phyloP scores from a whole-genome alignment of 2,113 vertebrate genomes.

The Centropus bengalensis region DNA sequence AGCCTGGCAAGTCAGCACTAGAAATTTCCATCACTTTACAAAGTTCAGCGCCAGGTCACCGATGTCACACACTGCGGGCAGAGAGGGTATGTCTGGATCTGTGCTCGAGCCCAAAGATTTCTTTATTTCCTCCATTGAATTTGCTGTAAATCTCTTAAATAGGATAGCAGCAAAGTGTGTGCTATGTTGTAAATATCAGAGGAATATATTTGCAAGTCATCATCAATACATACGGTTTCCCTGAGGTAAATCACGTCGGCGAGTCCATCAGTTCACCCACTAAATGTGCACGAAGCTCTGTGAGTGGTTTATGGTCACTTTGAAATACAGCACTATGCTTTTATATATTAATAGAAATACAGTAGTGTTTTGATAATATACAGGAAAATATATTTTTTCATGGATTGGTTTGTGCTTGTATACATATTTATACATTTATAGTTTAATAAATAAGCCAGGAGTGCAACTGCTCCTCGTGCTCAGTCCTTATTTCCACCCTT shows the following conservation, averaged over 20 bases:
- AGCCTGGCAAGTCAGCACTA: background rate
- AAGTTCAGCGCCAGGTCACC: background rate
- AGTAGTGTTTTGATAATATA: background rate
- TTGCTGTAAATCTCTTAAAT: background rate
- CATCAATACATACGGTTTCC: background rate
- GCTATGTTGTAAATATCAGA: background rate
- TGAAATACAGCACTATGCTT: background rate
- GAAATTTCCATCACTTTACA: background rate
- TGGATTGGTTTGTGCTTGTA: background rate
- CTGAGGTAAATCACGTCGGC: background rate
- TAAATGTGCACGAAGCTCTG: background rate
- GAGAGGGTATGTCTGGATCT: background rate
- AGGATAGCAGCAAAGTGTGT: background rate
- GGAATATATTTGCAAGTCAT: background rate
- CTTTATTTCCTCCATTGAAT: background rate
- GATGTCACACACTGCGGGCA: background rate
- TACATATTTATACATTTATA: background rate
- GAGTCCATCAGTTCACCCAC: background rate
- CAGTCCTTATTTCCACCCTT: background rate
- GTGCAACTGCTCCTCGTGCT: fast-evolving
- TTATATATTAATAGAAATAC: background rate
- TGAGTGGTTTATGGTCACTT: background rate
- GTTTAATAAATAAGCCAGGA: background rate
- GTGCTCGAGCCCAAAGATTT: background rate
- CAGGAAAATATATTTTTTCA: background rate